Evolutionary conservation across 2,888 invertebrate species (phyloP), one percentile per base, ranked within the genome.

Genomic region (Furcula furcula): DNA sequence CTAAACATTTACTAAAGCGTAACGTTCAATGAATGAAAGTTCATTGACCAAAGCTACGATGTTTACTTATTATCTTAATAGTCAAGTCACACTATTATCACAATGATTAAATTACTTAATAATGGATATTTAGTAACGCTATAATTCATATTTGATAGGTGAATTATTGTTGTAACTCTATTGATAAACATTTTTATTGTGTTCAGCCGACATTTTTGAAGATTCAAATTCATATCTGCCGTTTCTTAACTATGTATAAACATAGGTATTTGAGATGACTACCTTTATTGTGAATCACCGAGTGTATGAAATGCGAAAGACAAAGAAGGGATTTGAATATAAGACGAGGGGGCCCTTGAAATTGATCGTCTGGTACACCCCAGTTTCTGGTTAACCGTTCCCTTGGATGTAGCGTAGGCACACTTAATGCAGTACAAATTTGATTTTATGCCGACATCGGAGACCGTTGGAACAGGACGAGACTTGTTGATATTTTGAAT

Each of bases 241-340:
- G 40, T 54, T 47, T 19, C 10, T 15, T 30, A 22, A 51, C 55
- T 54, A 21, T 47, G 55, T 51, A 54, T n/a, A n/a, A n/a, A n/a
- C 47, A 42, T 31, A 54, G 55, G 27, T 43, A 42, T 57, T 53
- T 36, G 40, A 41, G 55, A 54, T 57, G 43, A 43, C 36, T 46
- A 56, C 50, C 63, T 68, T 64, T 70, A 75, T 78, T 76, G 72
- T 81, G 76, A 81, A 76, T 79, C 76, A 78, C 61, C 64, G 59
- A 75, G 72, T 79, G 68, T 79, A 82, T 82, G 77, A 79, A 81
- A 82, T 78, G 60, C 60, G 60, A 76, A 79, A 86, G 81, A 86
- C 84, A 87, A 85, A 82, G 79, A 78, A 78, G 81, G 81, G 81
- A 86, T 87, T 86, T 85, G 83, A 84, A 84, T 82, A 76, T 76